phyloP scores from a whole-genome alignment of 2,888 invertebrate genomes.

The Nysson spinosus region DNA sequence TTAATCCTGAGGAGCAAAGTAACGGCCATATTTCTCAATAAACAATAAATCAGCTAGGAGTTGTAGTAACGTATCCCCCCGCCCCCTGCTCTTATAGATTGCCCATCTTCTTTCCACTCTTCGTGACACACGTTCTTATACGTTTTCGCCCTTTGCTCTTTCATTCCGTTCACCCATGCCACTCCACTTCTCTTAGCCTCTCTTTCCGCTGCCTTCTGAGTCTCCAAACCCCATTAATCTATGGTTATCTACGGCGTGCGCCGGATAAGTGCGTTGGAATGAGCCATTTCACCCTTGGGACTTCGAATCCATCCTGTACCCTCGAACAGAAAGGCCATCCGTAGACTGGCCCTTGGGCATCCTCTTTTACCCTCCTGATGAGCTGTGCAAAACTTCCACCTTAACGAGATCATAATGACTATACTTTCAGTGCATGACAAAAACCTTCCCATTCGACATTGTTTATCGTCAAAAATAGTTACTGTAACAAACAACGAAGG shows the following conservation, averaged over 20 bases:
- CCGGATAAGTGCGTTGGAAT: slow-evolving; percentile 77
- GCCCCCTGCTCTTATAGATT: slow-evolving; percentile 63
- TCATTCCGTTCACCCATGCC: slow-evolving; percentile 11
- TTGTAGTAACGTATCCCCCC: slow-evolving; percentile 60
- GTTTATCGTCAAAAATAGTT: not conserved
- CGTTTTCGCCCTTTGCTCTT: slow-evolving; percentile 36
- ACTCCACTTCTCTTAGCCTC: slow-evolving; percentile 33
- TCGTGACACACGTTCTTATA: slow-evolving; percentile 50
- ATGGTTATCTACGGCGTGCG: slow-evolving; percentile 77
- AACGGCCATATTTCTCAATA: slow-evolving; percentile 77
- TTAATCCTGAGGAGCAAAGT: slow-evolving; percentile 69
- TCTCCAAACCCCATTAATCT: slow-evolving; percentile 75
- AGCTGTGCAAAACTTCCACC: slow-evolving; percentile 68
- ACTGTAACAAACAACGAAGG: not conserved
- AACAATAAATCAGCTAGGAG: slow-evolving; percentile 75
- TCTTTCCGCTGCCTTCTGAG: slow-evolving; percentile 63
- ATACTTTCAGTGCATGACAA: slow-evolving; percentile 13
- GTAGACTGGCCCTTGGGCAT: slow-evolving; percentile 70
- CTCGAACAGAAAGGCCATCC: slow-evolving; percentile 58
- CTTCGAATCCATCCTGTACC: slow-evolving; percentile 66
- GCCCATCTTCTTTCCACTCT: slow-evolving; percentile 47
- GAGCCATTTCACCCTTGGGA: slow-evolving; percentile 78
- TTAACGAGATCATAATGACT: slow-evolving; percentile 65
- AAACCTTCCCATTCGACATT: not conserved
- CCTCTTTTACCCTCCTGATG: slow-evolving; percentile 63